phyloP scores from a whole-genome alignment of 2,888 invertebrate genomes.

The Thereva unica region DNA sequence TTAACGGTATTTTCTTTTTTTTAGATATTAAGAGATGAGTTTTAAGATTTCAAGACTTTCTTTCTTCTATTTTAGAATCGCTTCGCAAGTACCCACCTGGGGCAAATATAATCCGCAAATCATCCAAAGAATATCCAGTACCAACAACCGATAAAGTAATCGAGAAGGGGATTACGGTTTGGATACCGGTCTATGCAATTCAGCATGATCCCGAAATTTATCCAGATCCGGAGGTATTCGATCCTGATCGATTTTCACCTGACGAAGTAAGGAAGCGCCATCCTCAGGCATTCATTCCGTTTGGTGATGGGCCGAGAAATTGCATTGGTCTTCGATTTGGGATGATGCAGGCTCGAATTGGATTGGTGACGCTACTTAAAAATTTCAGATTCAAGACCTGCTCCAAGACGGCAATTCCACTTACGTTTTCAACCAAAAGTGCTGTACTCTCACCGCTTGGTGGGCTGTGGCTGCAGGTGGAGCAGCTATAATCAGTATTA shows the following conservation, averaged over 20 bases:
- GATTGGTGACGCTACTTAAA: conserved; percentile 35
- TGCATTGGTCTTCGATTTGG: conserved; percentile 48
- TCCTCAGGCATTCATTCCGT: conserved; percentile 48
- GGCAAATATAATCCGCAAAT: conserved; percentile 50
- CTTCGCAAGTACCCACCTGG: conserved; percentile 59
- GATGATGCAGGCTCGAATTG: conserved; percentile 38
- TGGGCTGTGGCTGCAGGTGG: conserved; percentile 43
- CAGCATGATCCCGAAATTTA: conserved; percentile 55
- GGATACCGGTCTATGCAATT: conserved; percentile 51
- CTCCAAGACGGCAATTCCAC: conserved; percentile 35
- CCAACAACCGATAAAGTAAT: conserved; percentile 49
- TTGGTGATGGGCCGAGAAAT: conserved; percentile 50
- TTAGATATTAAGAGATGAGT: no score
- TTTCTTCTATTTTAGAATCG: conserved; percentile 52
- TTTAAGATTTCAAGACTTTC: not conserved
- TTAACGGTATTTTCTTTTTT: conserved; percentile 53
- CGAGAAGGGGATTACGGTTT: conserved; percentile 46
- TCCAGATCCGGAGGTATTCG: conserved; percentile 53
- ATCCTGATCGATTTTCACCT: conserved; percentile 60
- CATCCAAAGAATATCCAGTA: conserved; percentile 51
- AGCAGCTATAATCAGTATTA: not conserved
- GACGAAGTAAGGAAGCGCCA: conserved; percentile 58
- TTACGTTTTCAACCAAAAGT: conserved; percentile 17
- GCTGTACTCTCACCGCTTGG: conserved; percentile 61
- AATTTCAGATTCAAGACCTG: conserved; percentile 36